Base-by-base conservation (phyloP, 2,888 invertebrate species). In the Metopia argyrocephala region DNA sequence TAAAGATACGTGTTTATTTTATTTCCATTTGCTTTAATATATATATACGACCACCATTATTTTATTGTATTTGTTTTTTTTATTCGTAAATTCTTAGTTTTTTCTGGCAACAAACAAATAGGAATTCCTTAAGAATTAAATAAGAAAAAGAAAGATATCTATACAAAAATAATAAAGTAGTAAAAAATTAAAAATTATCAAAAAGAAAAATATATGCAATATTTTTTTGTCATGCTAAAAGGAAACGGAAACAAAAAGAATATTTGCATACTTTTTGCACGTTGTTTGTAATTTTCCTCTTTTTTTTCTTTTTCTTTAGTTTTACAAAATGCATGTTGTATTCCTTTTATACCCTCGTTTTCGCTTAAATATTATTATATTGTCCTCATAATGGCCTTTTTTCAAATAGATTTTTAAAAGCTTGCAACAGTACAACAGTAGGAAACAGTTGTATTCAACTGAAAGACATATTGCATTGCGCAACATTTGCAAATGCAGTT, bases 181-280 rank as follows among this genome's bases (percentile, higher is more conserved):
- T 7, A 54, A 54, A 27, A 45, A 59, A 57, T 21, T 52, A 59
- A 56, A 56, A 79, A 71, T 71, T 78, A 71, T 66, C 66, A 66
- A 56, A 71, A 76, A n/a, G n/a, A n/a, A n/a, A n/a, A n/a, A n/a
- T n/a, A n/a, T n/a, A 74, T 81, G 73, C 80, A 76, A 15, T 38
- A 12, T 15, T 38, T 1, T 38, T 38, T 80, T 65, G 31, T 66
- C 64, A 81, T 76, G 76, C 69, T 74, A 70, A 81, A 81, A 76
- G 76, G 76, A 81, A 81, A 69, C 80, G 80, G 80, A 81, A 76
- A 81, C 59, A 81, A 81, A 68, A 76, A 74, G 73, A 65, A n/a
- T 73, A 81, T 81, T 81, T 81, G 76, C 80, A 81, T 81, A 74
- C 64, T 70, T 64, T 76, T 46, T 69, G 57, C 46, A 65, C 50